Conservation (phyloP, 2,797 vertebrate genomes). For the Craterocephalus amniculus region DNA sequence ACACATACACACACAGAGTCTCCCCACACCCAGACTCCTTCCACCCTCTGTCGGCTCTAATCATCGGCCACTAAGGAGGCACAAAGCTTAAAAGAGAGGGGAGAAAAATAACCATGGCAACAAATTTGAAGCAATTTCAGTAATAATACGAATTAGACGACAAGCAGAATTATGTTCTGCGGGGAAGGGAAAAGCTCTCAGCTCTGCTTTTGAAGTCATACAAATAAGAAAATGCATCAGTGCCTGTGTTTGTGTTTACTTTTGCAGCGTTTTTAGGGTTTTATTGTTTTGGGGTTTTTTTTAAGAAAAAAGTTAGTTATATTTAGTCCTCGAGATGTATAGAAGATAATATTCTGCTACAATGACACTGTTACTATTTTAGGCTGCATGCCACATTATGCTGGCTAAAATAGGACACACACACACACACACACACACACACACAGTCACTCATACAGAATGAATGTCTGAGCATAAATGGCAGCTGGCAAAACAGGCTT, state of each 20-base stretch:
- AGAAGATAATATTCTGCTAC: background rate
- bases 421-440: conserved; percentile 29
- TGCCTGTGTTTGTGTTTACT: conserved; percentile 19
- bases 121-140: conserved; percentile 85
- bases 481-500: conserved; percentile 80
- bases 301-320: conserved; percentile 20
- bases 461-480: conserved; percentile 73
- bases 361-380: conserved; percentile 52
- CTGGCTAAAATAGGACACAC: conserved; percentile 52
- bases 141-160: conserved; percentile 81
- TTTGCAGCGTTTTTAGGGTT: background rate
- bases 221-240: conserved; percentile 29
- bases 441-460: conserved; percentile 56
- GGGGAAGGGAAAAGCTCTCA: conserved; percentile 62
- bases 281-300: background rate
- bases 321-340: background rate
- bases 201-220: conserved; percentile 59
- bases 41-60: conserved; percentile 68
- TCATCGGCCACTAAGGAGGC: conserved; percentile 70
- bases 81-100: conserved; percentile 79
- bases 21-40: conserved; percentile 53
- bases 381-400: conserved; percentile 44
- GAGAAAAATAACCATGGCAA: conserved; percentile 84
- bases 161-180: conserved; percentile 72
- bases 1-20: conserved; percentile 46